Evolutionary conservation across 2,888 invertebrate species (phyloP), one percentile per base, ranked within the genome.

Genomic region (Tipula helvola): DNA sequence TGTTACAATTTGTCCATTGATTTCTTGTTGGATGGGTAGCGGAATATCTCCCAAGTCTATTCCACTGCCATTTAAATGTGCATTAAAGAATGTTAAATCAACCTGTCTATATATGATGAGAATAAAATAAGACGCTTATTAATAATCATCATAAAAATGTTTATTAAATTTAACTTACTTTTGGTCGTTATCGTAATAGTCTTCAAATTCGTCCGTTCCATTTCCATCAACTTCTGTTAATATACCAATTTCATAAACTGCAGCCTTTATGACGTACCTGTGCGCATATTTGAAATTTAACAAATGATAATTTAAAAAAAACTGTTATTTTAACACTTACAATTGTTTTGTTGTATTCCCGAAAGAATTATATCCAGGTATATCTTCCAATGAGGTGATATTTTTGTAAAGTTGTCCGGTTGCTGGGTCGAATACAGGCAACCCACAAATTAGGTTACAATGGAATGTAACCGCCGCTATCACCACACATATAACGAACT

Each of bases 161-260:
- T 8, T 39, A n/a, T 41, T n/a, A 39, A 85, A 85, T 85, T 85
- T 18, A 28, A 86, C 52, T 47, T 52, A 86, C 86, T 42, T 86
- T 39, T 84, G 84, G 7, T 16, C 84, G 0, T 84, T n/a, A 16
- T 84, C 39, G 1, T 84, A 39, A 47, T 44, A 44, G 47, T 86
- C 36, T 5, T 57, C 12, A 86, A 57, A n/a, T 16, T 87, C 57
- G 44, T 90, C 90, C 13, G 91, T 91, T 10, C 91, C 91, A 28
- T 92, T 92, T 83, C 92, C 92, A 87, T 91, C 92, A 0, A 92
- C 92, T 87, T 94, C 93, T 3, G 94, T 93, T 42, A 94, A 90
- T 88, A 94, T 93, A 87, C 94, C 94, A 88, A 94, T 92, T 91
- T 94, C 94, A 88, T 94, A 94, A 52, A 93, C 93, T 5, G 93